These are phyloP conservation scores for Smutsia temminckii DNA, from an alignment of 2,797 vertebrate genomes.

Conservation along the genomic window DNA sequence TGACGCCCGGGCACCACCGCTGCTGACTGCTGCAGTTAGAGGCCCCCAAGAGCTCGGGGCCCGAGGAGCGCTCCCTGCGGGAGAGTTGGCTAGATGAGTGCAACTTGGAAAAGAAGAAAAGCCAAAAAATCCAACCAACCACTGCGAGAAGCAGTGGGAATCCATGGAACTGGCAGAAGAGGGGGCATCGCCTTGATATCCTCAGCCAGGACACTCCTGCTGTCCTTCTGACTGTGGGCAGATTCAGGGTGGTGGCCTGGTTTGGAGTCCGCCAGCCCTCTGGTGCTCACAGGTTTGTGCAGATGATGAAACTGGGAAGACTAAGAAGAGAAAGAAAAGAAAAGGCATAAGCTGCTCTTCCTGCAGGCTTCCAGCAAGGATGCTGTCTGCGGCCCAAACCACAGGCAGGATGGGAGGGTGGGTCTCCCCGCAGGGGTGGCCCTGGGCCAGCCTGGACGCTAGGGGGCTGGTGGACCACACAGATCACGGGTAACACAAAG, in stretches of 20 bases:
- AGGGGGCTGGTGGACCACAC: not conserved
- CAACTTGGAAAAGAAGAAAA: not conserved
- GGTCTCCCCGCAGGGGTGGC: not conserved
- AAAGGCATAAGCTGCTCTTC: not conserved
- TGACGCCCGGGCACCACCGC: conserved; percentile 64
- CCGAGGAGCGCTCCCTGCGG: not conserved
- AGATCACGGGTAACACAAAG: not conserved
- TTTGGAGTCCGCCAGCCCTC: conserved; percentile 70
- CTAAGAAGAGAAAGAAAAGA: conserved; percentile 68
- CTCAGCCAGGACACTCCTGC: conserved; percentile 3
- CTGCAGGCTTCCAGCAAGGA: not conserved
- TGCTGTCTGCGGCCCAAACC: not conserved
- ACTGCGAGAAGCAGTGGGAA: conserved; percentile 50
- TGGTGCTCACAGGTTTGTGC: conserved; percentile 77
- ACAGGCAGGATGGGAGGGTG: not conserved
- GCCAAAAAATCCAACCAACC: conserved; percentile 47
- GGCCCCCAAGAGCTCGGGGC: conserved; percentile 20
- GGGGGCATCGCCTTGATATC: not conserved
- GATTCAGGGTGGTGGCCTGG: conserved; percentile 22
- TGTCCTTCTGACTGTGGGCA: not conserved
- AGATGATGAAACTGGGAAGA: conserved; percentile 81
- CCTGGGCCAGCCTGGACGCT: not conserved
- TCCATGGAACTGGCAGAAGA: conserved; percentile 4
- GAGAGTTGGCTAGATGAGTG: conserved; percentile 51
- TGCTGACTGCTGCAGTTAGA: not conserved